phyloP scores from a whole-genome alignment of 2,113 vertebrate genomes.

The Nannobrachium achirus region DNA sequence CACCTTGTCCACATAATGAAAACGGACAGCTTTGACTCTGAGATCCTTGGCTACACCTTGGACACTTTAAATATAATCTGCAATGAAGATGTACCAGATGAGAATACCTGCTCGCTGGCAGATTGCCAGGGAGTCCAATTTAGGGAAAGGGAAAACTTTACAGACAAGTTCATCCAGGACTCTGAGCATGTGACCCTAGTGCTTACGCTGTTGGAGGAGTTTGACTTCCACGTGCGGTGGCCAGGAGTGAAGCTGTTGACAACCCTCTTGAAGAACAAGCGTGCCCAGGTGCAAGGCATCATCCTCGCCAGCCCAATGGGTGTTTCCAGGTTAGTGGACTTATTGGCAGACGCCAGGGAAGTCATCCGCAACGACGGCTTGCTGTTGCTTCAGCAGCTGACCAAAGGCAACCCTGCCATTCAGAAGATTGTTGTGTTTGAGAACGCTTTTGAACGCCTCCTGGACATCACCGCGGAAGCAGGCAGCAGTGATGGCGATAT shows the following conservation, averaged over 20 bases:
- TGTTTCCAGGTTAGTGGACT: slow-evolving; percentile 96
- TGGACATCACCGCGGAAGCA: slow-evolving; percentile 96
- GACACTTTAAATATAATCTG: slow-evolving; percentile 96
- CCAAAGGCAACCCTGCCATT: slow-evolving; percentile 96
- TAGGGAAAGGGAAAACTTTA: no score
- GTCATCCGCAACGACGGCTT: slow-evolving; percentile 97
- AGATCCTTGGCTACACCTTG: slow-evolving; percentile 98
- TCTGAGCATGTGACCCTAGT: slow-evolving; percentile 92
- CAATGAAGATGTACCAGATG: slow-evolving; percentile 92
- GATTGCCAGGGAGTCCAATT: slow-evolving; percentile 92
- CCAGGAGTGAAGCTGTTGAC: slow-evolving; percentile 94
- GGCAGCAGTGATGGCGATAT: slow-evolving; percentile 97
- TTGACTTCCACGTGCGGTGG: slow-evolving; percentile 99
- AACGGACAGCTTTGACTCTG: slow-evolving; percentile 96
- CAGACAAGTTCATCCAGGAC: slow-evolving; percentile 92
- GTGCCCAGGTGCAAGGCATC: slow-evolving; percentile 91
- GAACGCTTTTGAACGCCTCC: slow-evolving; percentile 95
- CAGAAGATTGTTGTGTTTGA: slow-evolving; percentile 99
- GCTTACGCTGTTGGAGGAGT: slow-evolving; percentile 91
- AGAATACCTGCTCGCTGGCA: slow-evolving; percentile 85
- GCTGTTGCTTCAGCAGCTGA: slow-evolving; percentile 92
- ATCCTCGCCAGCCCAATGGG: slow-evolving; percentile 98
- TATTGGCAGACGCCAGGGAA: slow-evolving; percentile 95
- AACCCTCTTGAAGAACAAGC: slow-evolving; percentile 90
- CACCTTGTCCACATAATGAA: slow-evolving; percentile 92